Conservation (phyloP, 2,113 vertebrate genomes). For the Benitochromis conjunctus region DNA sequence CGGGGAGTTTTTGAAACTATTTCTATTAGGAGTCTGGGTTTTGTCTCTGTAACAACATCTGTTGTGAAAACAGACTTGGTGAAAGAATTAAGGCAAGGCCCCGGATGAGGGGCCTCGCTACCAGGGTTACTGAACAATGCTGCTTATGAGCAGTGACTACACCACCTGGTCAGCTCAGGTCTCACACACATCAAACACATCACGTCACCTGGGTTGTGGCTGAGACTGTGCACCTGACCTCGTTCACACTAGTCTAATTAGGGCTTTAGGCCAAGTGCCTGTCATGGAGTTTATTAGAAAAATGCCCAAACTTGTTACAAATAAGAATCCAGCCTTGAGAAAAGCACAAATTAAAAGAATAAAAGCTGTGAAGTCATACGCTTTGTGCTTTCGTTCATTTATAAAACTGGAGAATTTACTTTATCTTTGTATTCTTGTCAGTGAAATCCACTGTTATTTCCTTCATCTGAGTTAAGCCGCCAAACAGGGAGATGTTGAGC, state of each 20-base stretch:
- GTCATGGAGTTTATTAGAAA: background rate
- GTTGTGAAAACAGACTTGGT: conserved; percentile 60
- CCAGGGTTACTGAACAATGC: conserved; percentile 43
- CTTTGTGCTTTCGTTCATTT: conserved; percentile 24
- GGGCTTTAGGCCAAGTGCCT: background rate
- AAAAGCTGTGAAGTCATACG: background rate
- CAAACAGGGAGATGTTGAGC: background rate
- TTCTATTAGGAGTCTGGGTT: conserved; percentile 68
- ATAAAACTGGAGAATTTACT: conserved; percentile 27
- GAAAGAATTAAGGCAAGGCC: conserved; percentile 64
- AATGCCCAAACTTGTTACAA: conserved; percentile 4
- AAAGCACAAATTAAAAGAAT: background rate
- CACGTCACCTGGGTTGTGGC: background rate
- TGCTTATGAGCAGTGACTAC: background rate
- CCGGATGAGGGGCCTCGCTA: conserved; percentile 43
- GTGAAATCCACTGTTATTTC: conserved; percentile 42
- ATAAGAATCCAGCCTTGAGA: conserved; percentile 2
- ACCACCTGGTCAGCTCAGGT: conserved; percentile 31
- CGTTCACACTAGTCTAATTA: background rate
- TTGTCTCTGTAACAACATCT: conserved; percentile 57
- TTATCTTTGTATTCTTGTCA: conserved; percentile 43
- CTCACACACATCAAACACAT: conserved; percentile 28
- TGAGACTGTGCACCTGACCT: conserved; percentile 35
- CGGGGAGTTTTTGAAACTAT: conserved; percentile 64
- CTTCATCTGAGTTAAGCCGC: conserved; percentile 16